Conservation (phyloP, 2,797 vertebrate species). For the Helostoma temminkii region DNA sequence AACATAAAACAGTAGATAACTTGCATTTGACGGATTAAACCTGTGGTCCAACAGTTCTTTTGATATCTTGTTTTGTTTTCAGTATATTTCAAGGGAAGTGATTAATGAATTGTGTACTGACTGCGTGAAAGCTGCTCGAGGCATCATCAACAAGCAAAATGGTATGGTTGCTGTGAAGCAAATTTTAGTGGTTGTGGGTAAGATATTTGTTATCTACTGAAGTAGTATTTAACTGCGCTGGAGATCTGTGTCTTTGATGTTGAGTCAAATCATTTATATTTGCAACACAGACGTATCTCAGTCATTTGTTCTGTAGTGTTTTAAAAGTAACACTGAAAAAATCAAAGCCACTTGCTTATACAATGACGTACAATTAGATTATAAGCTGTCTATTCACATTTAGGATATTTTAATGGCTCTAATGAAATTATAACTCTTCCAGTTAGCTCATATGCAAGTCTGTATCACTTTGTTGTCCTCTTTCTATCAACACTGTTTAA, state of each 20-base stretch:
- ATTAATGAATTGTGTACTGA: conserved; percentile 39
- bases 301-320: conserved; percentile 1
- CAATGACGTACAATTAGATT: background rate
- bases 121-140: conserved; percentile 22
- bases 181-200: background rate
- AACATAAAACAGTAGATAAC: background rate
- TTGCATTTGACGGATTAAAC: conserved; percentile 18
- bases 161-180: conserved; percentile 9
- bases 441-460: background rate
- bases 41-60: conserved; percentile 7
- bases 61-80: conserved; percentile 43
- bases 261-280: conserved; percentile 18
- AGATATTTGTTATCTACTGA: conserved; percentile 12
- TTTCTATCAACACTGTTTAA: background rate
- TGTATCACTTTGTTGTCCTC: background rate
- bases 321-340: background rate
- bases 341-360: background rate
- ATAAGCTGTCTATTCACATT: background rate
- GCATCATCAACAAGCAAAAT: conserved; percentile 21
- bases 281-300: background rate
- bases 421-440: background rate
- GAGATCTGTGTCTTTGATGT: conserved; percentile 25
- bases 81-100: conserved; percentile 8
- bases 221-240: conserved; percentile 35
- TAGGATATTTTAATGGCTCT: too few species aligned